Evolutionary conservation across 1,140 invertebrate species (phyloP), one percentile per base, ranked within the genome.

Genomic region (Drosophila varians): DNA sequence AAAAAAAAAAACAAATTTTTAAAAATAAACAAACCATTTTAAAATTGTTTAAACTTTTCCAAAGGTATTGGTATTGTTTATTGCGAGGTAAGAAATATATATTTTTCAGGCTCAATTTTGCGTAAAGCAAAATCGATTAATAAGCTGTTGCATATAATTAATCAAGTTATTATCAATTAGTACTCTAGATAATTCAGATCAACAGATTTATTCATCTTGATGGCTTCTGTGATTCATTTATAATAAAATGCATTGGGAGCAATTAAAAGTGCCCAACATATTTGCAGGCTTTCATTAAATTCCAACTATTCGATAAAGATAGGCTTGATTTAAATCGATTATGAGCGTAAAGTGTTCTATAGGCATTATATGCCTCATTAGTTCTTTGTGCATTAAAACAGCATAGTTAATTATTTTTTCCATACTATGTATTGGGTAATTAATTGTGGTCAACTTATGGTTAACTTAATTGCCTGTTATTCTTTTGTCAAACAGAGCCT

Each of bases 371-470:
- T 65, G 62, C 62, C 62, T 66, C 62, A 66, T 66, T 66, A 66
- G 62, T 52, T 66, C 36, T 12, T 19, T 9, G 34, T 26, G 45
- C 52, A 49, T 48, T 71, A 71, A 68, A 54, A 47, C 12, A 31
- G 14, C 51, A 16, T 54, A 69, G 65, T 68, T 69, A 55, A 69
- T 69, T 72, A 72, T 48, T 72, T 70, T 61, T 53, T 70, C 16
- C 42, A 14, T 60, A 31, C 45, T 47, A 45, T 26, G 43, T 14
- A 43, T 48, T 36, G 38, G 40, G 48, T 53, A 72, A 72, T 72
- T 72, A 72, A 72, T 72, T 72, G 47, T 72, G 55, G 66, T 28
- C 40, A 71, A 71, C 66, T 72, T 72, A 60, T 57, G 66, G 69
- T 72, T 61, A 53, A 72, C 55, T 72, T 72, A 61, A 72, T 72